phyloP scores from a whole-genome alignment of 2,113 vertebrate genomes.

The Podocnemis expansa region DNA sequence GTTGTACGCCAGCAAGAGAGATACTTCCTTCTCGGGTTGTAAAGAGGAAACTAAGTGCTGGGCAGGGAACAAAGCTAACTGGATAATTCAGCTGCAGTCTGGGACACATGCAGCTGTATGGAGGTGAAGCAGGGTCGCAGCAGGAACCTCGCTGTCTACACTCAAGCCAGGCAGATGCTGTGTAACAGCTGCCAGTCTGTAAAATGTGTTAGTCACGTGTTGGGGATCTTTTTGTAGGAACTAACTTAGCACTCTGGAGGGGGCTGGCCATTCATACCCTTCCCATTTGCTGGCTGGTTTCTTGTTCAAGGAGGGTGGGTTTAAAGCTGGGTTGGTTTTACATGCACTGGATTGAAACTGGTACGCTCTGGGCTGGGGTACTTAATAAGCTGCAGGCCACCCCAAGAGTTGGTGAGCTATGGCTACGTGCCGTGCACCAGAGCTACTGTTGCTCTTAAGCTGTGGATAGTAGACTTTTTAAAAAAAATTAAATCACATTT shows the following conservation, averaged over 20 bases:
- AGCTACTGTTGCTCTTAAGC: fast-evolving
- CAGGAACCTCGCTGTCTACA: neutral
- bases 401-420: fast-evolving
- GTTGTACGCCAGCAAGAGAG: too few species aligned
- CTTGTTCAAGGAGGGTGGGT: neutral
- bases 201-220: neutral
- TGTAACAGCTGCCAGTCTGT: neutral
- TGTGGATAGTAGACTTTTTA: fast-evolving
- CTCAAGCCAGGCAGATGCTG: neutral
- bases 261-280: neutral
- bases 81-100: neutral
- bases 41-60: neutral
- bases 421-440: neutral
- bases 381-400: neutral
- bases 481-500: neutral
- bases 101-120: fast-evolving
- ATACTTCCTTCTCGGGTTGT: neutral
- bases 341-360: neutral
- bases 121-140: fast-evolving
- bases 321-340: neutral
- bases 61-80: neutral
- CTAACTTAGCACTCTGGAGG: neutral
- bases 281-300: fast-evolving
- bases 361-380: neutral
- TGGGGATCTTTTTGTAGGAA: neutral